phyloP scores from a whole-genome alignment of 2,888 invertebrate genomes.

The Acleris laterana region DNA sequence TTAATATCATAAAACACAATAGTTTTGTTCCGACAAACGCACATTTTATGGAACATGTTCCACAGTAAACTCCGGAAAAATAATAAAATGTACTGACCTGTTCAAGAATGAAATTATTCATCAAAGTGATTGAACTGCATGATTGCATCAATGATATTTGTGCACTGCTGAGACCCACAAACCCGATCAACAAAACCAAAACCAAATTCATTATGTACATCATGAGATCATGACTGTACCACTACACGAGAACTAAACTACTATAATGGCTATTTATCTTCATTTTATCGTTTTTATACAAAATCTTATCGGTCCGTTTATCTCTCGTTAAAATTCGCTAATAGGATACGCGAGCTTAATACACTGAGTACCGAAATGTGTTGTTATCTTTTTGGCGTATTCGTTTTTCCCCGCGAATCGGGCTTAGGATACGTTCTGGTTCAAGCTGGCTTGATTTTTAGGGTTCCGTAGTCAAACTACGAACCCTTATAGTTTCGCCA shows the following conservation, averaged over 20 bases:
- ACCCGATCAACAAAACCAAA: conserved; percentile 13
- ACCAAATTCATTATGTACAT: conserved; percentile 25
- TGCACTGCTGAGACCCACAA: conserved; percentile 22
- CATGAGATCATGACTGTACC: conserved; percentile 38
- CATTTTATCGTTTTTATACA: conserved; percentile 55
- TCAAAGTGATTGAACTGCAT: conserved; percentile 18
- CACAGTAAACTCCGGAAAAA: too few species aligned
- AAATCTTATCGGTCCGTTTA: conserved; percentile 55
- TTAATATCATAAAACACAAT: too few species aligned
- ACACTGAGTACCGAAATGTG: conserved; percentile 8
- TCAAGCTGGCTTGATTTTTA: too few species aligned
- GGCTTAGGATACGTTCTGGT: too few species aligned
- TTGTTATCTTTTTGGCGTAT: background rate
- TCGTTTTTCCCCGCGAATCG: background rate
- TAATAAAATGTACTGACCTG: conserved; percentile 13
- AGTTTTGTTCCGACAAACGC: too few species aligned
- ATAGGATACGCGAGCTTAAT: conserved; percentile 31
- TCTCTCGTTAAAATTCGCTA: conserved; percentile 35
- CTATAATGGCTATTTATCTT: conserved; percentile 56
- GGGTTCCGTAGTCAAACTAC: too few species aligned
- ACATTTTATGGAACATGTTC: too few species aligned
- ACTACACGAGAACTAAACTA: conserved; percentile 52
- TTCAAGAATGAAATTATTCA: conserved; percentile 20
- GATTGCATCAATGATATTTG: conserved; percentile 16
- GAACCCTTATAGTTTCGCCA: too few species aligned